A percentile compares a stretch with the other conserved stretches of the same genome.
These are phyloP conservation scores for Cyrtorhinus lividipennis DNA, from an alignment of 1,140 invertebrate genomes.

Conservation along the genomic window DNA sequence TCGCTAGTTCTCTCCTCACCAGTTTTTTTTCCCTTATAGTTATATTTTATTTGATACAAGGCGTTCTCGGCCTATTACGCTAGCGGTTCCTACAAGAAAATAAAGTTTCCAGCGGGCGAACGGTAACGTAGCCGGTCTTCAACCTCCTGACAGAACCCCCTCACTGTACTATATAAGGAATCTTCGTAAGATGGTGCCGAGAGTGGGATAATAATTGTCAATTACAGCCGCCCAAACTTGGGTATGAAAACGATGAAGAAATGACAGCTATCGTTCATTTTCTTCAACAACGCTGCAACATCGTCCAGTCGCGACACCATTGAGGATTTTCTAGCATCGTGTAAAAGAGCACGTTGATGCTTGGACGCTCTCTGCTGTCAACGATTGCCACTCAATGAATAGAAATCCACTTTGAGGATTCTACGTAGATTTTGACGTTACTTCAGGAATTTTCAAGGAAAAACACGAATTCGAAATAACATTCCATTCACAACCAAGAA, in stretches of 20 bases:
- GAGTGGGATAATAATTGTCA: slow-evolving; percentile 1
- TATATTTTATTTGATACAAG: too few species aligned
- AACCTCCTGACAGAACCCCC: neutral
- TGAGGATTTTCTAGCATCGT: too few species aligned
- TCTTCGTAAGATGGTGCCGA: neutral
- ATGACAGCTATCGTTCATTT: slow-evolving; percentile 8
- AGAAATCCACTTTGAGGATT: too few species aligned
- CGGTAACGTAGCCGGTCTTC: neutral
- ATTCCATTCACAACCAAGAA: too few species aligned
- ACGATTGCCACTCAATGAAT: too few species aligned
- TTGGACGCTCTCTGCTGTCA: too few species aligned
- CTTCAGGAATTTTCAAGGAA: too few species aligned
- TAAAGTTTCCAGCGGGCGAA: neutral
- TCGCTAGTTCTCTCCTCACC: too few species aligned
- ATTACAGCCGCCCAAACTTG: neutral
- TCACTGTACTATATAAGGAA: slow-evolving; percentile 5
- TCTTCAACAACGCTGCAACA: neutral
- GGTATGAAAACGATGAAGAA: slow-evolving; percentile 3
- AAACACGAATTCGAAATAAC: too few species aligned
- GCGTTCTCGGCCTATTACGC: slow-evolving; percentile 1
- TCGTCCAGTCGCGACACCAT: neutral
- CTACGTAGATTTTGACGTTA: too few species aligned
- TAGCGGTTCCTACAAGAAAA: neutral
- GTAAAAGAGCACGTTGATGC: too few species aligned
- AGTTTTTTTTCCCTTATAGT: too few species aligned